phyloP scores from a whole-genome alignment of 2,888 invertebrate genomes.

The Zygaena filipendulae region DNA sequence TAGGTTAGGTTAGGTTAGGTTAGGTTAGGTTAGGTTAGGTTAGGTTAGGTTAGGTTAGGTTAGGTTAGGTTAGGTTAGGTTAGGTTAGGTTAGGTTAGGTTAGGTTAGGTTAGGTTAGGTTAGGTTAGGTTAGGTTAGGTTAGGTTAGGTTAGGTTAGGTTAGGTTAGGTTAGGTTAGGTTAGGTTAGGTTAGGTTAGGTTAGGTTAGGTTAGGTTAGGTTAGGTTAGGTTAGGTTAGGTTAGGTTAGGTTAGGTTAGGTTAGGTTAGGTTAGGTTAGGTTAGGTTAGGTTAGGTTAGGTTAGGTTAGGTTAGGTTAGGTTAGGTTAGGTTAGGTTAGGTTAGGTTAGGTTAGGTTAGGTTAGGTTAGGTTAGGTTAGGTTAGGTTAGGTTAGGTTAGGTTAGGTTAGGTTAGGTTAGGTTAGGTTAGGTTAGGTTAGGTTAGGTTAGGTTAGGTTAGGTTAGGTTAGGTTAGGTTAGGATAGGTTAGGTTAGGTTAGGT shows the following conservation, averaged over 20 bases:
- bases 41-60: slow-evolving; percentile 17
- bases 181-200: slow-evolving; percentile 9
- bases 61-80: slow-evolving; percentile 16
- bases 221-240: slow-evolving; percentile 1
- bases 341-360: too few relatives aligned
- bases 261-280: slow-evolving; percentile 2
- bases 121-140: slow-evolving; percentile 9
- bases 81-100: slow-evolving; percentile 15
- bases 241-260: slow-evolving; percentile 2
- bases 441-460: too few relatives aligned
- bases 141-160: slow-evolving; percentile 7
- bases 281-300: slow-evolving; percentile 16
- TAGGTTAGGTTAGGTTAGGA: too few relatives aligned
- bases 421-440: too few relatives aligned
- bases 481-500: too few relatives aligned
- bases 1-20: slow-evolving; percentile 10
- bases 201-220: slow-evolving; percentile 3
- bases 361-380: too few relatives aligned
- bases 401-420: too few relatives aligned
- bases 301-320: too few relatives aligned
- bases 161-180: slow-evolving; percentile 9
- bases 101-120: slow-evolving; percentile 14
- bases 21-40: slow-evolving; percentile 12
- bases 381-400: too few relatives aligned
- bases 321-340: too few relatives aligned